A percentile compares a stretch with the other conserved stretches of the same genome.
These are phyloP conservation scores for Darevskia nairensis DNA, from an alignment of 2,797 vertebrate genomes.

Conservation along the genomic window DNA sequence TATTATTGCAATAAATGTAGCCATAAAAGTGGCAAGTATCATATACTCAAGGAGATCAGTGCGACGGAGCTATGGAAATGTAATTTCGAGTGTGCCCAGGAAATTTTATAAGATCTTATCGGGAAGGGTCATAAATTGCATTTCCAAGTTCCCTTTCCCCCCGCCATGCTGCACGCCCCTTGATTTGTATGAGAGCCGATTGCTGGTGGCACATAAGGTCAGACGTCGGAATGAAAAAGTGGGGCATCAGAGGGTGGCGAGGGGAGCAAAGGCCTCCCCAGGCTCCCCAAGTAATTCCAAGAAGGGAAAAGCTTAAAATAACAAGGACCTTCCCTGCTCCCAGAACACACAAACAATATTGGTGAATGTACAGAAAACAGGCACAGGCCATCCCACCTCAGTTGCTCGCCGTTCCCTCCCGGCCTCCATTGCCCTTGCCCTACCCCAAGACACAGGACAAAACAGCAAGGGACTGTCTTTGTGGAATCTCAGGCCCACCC, in stretches of 20 bases:
- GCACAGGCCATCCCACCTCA: background rate
- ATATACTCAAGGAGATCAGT: conserved; percentile 59
- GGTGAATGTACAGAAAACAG: background rate
- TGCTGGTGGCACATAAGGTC: conserved; percentile 46
- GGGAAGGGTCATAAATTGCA: conserved; percentile 74
- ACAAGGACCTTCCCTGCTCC: background rate
- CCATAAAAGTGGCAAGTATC: conserved; percentile 79
- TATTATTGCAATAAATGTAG: conserved; percentile 85
- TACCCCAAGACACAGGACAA: no score
- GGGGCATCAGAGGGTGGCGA: background rate
- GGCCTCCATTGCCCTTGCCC: no score
- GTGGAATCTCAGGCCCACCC: no score
- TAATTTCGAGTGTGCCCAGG: conserved; percentile 76
- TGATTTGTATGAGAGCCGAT: conserved; percentile 31
- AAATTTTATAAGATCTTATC: conserved; percentile 78
- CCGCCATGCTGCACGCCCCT: background rate
- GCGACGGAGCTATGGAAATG: conserved; percentile 76
- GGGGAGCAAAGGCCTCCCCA: background rate
- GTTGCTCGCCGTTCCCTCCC: background rate
- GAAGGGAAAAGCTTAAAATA: background rate
- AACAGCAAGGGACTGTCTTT: no score
- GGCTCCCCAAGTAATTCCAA: background rate
- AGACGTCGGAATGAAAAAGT: conserved; percentile 8
- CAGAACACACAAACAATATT: background rate
- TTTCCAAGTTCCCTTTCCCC: conserved; percentile 45